Base-by-base conservation (phyloP, 2,888 invertebrate genomes). In the Lysandra coridon region DNA sequence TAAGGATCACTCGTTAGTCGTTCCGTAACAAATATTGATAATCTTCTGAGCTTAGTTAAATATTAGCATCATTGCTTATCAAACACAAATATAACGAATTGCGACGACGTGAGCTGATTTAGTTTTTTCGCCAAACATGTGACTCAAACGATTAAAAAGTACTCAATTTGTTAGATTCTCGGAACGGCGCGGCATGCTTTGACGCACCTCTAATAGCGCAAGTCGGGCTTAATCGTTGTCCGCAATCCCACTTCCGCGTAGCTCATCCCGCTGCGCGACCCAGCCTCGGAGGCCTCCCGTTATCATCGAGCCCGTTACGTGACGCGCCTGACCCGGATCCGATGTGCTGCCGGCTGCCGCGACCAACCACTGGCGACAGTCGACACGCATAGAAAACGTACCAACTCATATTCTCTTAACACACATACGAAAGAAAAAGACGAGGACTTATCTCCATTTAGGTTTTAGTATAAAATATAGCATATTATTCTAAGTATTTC, bases 181-280 rank as follows among this genome's bases (percentile, higher is more conserved):
- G 12, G 76, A 57, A 76, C 53, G 33, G 30, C 17, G 76, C 76
- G 76, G 76, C 49, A 57, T 53, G 76, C 76, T 76, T 76, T 76
- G 76, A 57, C 75, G 75, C 76, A 33, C 64, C 30, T 76, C 17
- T 57, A 76, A 33, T 76, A 57, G 57, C 49, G 49, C 76, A 44
- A 74, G 74, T 74, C 30, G 62, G 7, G 79, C 74, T 74, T 79
- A 79, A 79, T 79, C 74, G 74, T 62, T 74, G 79, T 79, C 74
- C 79, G 90, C 88, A 86, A 88, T 92, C 89, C 89, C 86, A 91
- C 92, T 93, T 94, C 94, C 94, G 94, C 92, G 91, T 91, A 88
- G 89, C 90, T 92, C 94, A 93, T 93, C 94, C 94, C 93, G 92
- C 93, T 93, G 89, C 87, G 88, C 92, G 93, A 93, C 93, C 93